Evolutionary conservation across 2,888 invertebrate genomes (phyloP), one percentile per base, ranked within the genome.

Genomic region (Lepidochrysops patricia): DNA sequence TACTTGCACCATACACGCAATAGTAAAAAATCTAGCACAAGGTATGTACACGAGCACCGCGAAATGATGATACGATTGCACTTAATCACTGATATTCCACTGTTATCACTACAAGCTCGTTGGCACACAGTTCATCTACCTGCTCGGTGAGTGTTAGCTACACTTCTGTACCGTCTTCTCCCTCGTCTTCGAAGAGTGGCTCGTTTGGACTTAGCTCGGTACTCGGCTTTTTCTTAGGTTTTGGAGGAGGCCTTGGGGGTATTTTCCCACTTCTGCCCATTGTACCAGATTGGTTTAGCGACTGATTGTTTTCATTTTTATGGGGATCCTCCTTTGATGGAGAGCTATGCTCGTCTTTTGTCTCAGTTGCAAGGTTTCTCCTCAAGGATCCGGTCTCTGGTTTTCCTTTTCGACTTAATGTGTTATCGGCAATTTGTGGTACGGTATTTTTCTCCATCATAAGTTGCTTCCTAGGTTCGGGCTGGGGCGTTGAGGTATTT

Each of bases 121-220:
- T 87, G 88, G 86, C 87, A 87, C 85, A 84, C 83, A 79, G 80
- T 70, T 70, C 68, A 63, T 68, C 63, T 61, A 62, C 61, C 63
- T 61, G 61, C 61, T 59, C 49, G 48, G 48, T 56, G 49, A 61
- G 64, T 59, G 25, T 52, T 67, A 84, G 86, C 91, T 93, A 95
- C 90, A 96, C 96, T 90, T 96, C 96, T 70, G 96, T 96, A 67
- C 96, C 96, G 70, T 96, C 96, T 76, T 96, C 96, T 27, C 95
- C 95, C 82, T 96, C 96, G 77, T 96, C 96, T 77, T 96, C 96
- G 74, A 95, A 96, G 65, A 96, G 82, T 63, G 95, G 95, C 69
- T 95, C 95, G 70, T 91, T 92, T 63, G 87, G 77, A 67, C 78
- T 87, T 5, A 83, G 78, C 66, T 89, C 91, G 4, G 93, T 90